These are phyloP conservation scores for Sericinus montela DNA, from an alignment of 2,888 invertebrate genomes.

Conservation along the genomic window DNA sequence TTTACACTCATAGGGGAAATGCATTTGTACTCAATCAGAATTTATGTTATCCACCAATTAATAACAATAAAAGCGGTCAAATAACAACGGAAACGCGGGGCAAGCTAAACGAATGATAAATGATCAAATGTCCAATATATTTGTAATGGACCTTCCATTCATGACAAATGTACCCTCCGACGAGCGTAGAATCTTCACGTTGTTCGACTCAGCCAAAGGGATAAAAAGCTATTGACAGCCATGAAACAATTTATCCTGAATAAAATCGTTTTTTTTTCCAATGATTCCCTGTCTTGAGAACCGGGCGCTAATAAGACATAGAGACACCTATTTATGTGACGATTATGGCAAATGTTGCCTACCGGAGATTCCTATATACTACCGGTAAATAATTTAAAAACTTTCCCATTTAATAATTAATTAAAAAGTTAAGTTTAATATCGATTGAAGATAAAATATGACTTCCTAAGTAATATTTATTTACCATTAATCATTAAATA, in stretches of 20 bases:
- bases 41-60: conserved; percentile 16
- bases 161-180: conserved; percentile 15
- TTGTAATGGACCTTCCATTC: conserved; percentile 20
- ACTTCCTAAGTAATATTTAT: no score
- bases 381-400: no score
- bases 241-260: conserved; percentile 10
- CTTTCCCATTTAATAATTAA: no score
- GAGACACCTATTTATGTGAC: no score
- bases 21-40: conserved; percentile 6
- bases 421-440: no score
- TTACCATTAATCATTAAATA: no score
- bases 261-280: neutral
- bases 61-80: conserved; percentile 19
- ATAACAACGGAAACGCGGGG: conserved; percentile 16
- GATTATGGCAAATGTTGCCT: no score
- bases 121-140: conserved; percentile 19
- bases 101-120: conserved; percentile 19
- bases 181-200: conserved; percentile 9
- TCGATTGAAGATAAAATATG: no score
- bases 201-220: conserved; percentile 6
- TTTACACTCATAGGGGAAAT: neutral
- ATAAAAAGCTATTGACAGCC: conserved; percentile 8
- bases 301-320: no score
- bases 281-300: no score
- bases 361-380: no score